phyloP scores from a whole-genome alignment of 2,797 vertebrate species.

The Cryptoprocta ferox region DNA sequence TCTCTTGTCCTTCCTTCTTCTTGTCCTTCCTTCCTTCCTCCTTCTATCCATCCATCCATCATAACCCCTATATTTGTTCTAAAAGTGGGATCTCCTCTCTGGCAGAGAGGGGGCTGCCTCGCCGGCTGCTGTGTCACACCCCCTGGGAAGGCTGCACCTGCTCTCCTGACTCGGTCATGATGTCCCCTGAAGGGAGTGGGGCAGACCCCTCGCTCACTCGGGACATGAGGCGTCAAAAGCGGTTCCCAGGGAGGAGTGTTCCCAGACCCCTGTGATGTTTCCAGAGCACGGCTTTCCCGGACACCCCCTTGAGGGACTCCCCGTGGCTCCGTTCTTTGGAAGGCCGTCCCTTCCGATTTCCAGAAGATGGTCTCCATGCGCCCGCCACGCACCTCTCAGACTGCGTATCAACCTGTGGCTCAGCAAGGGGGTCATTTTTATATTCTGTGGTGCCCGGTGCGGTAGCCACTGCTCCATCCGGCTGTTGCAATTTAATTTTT shows the following conservation, averaged over 20 bases:
- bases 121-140: fast-evolving
- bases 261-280: neutral
- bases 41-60: fast-evolving
- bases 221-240: neutral
- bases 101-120: neutral
- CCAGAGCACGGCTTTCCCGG: neutral
- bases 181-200: neutral
- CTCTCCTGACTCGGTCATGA: neutral
- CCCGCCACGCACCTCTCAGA: fast-evolving
- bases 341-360: fast-evolving
- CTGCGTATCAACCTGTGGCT: neutral
- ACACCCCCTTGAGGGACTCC: neutral
- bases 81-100: neutral
- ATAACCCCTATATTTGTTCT: fast-evolving
- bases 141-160: neutral
- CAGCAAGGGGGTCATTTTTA: neutral
- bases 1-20: neutral
- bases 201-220: neutral
- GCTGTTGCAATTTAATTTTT: neutral
- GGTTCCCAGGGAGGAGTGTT: fast-evolving
- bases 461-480: neutral
- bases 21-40: too few species aligned
- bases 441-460: fast-evolving
- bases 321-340: neutral
- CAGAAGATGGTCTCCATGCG: neutral